A percentile compares a stretch with the other conserved stretches of the same genome.
Evolutionary conservation across 2,797 vertebrate species (phyloP).

Genomic region (Cossypha niveicapilla): DNA sequence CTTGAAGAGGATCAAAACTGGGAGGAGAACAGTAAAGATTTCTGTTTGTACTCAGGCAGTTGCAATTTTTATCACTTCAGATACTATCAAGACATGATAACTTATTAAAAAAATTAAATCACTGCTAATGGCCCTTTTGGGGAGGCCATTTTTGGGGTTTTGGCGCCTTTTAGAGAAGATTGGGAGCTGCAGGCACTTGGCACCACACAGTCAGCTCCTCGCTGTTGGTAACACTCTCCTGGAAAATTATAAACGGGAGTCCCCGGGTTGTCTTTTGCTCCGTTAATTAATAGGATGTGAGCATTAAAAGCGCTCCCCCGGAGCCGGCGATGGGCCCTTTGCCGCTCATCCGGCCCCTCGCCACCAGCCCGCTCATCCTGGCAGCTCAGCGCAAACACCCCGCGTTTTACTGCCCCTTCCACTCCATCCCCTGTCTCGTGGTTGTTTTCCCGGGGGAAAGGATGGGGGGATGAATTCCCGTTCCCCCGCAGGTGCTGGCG

Average conservation of each 20-base stretch:
- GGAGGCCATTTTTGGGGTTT: fast-evolving
- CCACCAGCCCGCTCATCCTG: neutral
- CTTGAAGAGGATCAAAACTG: fast-evolving
- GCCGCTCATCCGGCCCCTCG: neutral
- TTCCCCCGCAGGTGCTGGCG: neutral
- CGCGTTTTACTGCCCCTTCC: neutral
- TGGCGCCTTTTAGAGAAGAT: neutral
- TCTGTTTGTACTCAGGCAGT: neutral
- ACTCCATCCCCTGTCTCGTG: neutral
- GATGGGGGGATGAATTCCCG: neutral
- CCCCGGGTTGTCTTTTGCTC: neutral
- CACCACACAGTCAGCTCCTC: neutral
- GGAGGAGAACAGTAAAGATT: neutral
- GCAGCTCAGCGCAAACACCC: neutral
- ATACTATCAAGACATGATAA: fast-evolving
- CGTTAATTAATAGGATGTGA: neutral
- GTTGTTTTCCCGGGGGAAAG: neutral
- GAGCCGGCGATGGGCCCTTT: neutral
- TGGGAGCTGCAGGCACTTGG: neutral
- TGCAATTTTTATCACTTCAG: neutral
- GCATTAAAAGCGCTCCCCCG: neutral
- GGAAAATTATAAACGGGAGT: neutral
- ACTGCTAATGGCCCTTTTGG: neutral
- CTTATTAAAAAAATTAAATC: too few relatives aligned
- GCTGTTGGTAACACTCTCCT: neutral